Evolutionary conservation across 1,140 invertebrate species (phyloP).

Genomic region (Argopecten irradians): DNA sequence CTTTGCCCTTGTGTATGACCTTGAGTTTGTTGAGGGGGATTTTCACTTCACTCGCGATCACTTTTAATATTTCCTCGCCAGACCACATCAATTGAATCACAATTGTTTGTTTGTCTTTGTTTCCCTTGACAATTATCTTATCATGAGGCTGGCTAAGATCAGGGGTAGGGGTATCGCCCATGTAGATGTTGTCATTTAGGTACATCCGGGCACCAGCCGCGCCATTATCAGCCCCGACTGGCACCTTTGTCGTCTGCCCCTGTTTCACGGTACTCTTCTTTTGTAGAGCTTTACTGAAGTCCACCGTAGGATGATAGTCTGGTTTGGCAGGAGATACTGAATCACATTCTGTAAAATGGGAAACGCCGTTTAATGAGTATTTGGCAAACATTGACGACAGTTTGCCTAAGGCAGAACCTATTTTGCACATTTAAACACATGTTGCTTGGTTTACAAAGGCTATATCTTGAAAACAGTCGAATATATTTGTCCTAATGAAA

Average conservation of each 20-base stretch:
- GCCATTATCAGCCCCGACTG: neutral
- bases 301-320: conserved; percentile 37
- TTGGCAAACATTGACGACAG: too few relatives aligned
- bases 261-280: conserved; percentile 8
- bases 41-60: conserved; percentile 49
- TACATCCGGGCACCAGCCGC: conserved; percentile 34
- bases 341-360: neutral
- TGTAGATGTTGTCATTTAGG: conserved; percentile 49
- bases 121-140: conserved; percentile 62
- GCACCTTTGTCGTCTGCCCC: neutral
- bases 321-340: neutral
- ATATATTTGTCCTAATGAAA: too few relatives aligned
- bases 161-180: conserved; percentile 55
- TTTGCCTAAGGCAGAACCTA: too few relatives aligned
- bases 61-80: conserved; percentile 57
- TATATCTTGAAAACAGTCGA: too few relatives aligned
- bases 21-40: conserved; percentile 65
- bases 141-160: conserved; percentile 43
- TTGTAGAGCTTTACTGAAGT: conserved; percentile 49
- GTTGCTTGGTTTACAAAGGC: too few relatives aligned
- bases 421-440: too few relatives aligned
- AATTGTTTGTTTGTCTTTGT: conserved; percentile 64
- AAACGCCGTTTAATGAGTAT: too few relatives aligned
- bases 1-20: conserved; percentile 69
- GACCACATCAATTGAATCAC: conserved; percentile 60